Conservation (phyloP, 2,888 invertebrate genomes). For the Leucozona laternaria region DNA sequence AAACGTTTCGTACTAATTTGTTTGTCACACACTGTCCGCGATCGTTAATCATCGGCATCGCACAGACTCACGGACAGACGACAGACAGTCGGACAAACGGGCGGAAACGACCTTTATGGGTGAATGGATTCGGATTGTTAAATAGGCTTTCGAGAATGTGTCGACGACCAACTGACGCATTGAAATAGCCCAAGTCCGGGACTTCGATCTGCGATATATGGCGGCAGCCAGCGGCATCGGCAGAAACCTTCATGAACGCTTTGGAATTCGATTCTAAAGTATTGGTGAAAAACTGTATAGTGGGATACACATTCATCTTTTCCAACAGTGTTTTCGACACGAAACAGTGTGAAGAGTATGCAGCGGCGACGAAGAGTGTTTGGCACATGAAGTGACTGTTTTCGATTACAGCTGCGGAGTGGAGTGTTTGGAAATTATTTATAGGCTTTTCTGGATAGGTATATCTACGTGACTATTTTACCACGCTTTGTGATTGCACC, state of each 20-base stretch:
- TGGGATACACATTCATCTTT: slow-evolving; percentile 58
- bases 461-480: slow-evolving; percentile 58
- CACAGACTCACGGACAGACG: slow-evolving; percentile 46
- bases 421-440: slow-evolving; percentile 54
- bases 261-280: slow-evolving; percentile 62
- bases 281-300: slow-evolving; percentile 31
- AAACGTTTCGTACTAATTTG: slow-evolving; percentile 73
- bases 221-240: no score
- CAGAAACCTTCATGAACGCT: slow-evolving; percentile 50
- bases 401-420: slow-evolving; percentile 42
- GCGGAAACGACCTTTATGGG: slow-evolving; percentile 55
- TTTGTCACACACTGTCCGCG: slow-evolving; percentile 71
- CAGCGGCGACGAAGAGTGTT: neutral
- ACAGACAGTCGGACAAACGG: slow-evolving; percentile 1
- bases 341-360: neutral
- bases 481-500: slow-evolving; percentile 54
- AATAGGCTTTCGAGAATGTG: slow-evolving; percentile 34
- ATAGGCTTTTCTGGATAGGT: slow-evolving; percentile 38
- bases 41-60: slow-evolving; percentile 64
- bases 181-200: slow-evolving; percentile 17
- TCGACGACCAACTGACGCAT: slow-evolving; percentile 18
- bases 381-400: neutral
- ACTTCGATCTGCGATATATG: neutral
- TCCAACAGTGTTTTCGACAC: slow-evolving; percentile 49
- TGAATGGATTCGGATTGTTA: slow-evolving; percentile 38